Percentiles rank a stretch among this genome's conserved stretches.
These are phyloP conservation scores for Erebia ligea DNA, from an alignment of 2,888 invertebrate species.

Conservation along the genomic window DNA sequence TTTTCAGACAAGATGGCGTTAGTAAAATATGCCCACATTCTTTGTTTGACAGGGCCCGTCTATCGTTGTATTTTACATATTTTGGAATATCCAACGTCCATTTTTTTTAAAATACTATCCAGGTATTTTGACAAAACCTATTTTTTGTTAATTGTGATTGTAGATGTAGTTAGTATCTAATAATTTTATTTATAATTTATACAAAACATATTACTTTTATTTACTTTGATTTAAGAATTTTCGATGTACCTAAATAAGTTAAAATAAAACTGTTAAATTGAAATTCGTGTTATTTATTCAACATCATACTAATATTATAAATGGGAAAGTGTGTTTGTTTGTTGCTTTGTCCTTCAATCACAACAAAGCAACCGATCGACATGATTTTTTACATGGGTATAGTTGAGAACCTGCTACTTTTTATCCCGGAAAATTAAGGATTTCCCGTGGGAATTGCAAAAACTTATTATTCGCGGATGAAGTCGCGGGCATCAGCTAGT, in stretches of 20 bases:
- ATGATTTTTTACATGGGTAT: too few relatives aligned
- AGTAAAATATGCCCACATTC: too few relatives aligned
- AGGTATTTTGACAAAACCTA: not conserved
- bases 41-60: too few relatives aligned
- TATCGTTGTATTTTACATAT: not conserved
- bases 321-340: too few relatives aligned
- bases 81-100: not conserved
- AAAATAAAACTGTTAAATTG: slow-evolving; percentile 6
- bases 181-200: not conserved
- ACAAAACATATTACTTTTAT: not conserved
- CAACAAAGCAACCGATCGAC: too few relatives aligned
- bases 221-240: not conserved
- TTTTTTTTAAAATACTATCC: not conserved
- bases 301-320: not conserved
- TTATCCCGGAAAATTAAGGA: too few relatives aligned
- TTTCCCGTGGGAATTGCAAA: too few relatives aligned
- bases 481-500: too few relatives aligned
- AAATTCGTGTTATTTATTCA: not conserved
- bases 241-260: not conserved
- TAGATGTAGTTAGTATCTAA: not conserved
- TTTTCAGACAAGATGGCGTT: too few relatives aligned
- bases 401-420: too few relatives aligned
- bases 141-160: slow-evolving; percentile 5
- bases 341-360: too few relatives aligned
- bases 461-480: too few relatives aligned